Conservation (phyloP, 2,888 invertebrate genomes). For the Phlogophora meticulosa region DNA sequence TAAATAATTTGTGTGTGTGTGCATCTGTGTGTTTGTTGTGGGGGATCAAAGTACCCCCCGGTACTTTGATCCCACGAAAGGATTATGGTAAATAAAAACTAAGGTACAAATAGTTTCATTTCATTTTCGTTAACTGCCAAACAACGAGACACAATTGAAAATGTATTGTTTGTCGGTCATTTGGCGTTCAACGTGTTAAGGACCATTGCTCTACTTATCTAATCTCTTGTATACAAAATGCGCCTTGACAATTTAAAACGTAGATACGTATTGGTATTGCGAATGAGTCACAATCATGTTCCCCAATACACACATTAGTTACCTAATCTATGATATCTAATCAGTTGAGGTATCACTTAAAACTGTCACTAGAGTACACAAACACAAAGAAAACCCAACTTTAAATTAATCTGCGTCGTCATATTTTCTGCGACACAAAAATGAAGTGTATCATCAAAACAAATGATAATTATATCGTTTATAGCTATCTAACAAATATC, state of each 20-base stretch:
- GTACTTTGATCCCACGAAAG: no score
- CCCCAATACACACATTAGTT: constrained; percentile 26
- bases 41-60: no score
- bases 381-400: constrained; percentile 33
- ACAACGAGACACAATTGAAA: no score
- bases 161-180: no score
- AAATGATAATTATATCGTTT: constrained; percentile 23
- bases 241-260: constrained; percentile 3
- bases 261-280: not conserved
- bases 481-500: constrained; percentile 18
- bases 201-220: constrained; percentile 15
- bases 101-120: no score
- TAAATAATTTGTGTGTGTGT: no score
- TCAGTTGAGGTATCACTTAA: constrained; percentile 27
- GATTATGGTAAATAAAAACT: no score
- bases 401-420: constrained; percentile 21
- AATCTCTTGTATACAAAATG: constrained; percentile 22
- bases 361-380: constrained; percentile 5
- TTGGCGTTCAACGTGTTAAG: no score
- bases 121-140: no score
- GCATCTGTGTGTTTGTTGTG: no score
- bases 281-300: constrained; percentile 34
- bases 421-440: constrained; percentile 38
- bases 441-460: constrained; percentile 18
- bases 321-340: constrained; percentile 33